phyloP scores from a whole-genome alignment of 2,797 vertebrate species.

The Rhabdophis nuchalis region DNA sequence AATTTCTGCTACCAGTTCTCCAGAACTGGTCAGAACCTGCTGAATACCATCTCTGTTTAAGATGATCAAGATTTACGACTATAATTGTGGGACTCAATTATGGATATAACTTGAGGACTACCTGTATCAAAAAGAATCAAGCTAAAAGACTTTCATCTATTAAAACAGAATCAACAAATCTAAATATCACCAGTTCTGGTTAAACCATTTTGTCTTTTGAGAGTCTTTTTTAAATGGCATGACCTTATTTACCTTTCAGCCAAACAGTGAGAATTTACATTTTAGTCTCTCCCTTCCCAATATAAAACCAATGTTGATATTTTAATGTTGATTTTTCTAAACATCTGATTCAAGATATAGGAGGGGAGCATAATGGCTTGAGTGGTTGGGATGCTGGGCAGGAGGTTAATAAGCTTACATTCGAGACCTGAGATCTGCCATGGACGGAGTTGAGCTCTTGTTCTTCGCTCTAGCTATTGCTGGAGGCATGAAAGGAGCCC shows the following conservation, averaged over 20 bases:
- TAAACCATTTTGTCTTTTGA: neutral
- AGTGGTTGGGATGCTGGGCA: neutral
- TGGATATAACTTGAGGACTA: neutral
- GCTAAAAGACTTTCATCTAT: neutral
- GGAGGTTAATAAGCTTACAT: neutral
- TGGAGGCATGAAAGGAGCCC: neutral
- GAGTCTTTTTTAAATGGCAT: neutral
- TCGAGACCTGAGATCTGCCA: neutral
- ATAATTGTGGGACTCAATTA: neutral
- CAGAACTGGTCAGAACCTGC: too few species aligned
- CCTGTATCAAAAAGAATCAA: neutral
- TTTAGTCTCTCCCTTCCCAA: neutral
- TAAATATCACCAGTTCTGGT: neutral
- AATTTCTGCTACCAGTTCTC: too few species aligned
- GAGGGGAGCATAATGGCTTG: neutral
- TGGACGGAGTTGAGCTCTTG: neutral
- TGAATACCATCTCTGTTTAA: too few species aligned
- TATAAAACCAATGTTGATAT: neutral
- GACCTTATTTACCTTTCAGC: neutral
- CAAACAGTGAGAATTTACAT: neutral
- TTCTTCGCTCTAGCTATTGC: neutral
- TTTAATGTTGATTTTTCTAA: neutral
- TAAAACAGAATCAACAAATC: neutral
- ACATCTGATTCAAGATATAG: neutral
- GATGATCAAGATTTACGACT: neutral